phyloP scores from a whole-genome alignment of 2,113 vertebrate species.

The Clarias macrocephalus region DNA sequence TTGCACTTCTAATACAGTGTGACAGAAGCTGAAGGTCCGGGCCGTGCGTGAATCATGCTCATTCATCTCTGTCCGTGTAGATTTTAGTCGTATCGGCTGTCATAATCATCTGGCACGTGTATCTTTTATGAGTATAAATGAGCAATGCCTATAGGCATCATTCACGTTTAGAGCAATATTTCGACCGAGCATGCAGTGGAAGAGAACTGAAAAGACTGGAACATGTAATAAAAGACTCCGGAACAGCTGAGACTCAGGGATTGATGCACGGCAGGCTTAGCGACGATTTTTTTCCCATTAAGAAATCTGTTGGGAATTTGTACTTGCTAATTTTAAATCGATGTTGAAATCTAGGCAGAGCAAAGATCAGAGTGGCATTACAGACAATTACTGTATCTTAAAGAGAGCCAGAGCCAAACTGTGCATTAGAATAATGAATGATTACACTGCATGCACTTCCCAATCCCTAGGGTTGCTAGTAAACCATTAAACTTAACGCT shows the following conservation, averaged over 20 bases:
- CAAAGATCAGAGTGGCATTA: background rate
- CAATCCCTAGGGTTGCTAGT: background rate
- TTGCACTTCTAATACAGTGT: background rate
- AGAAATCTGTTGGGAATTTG: background rate
- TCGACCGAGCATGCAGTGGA: constrained; percentile 22
- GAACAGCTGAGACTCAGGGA: background rate
- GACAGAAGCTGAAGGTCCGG: constrained; percentile 28
- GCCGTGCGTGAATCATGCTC: background rate
- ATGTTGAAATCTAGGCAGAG: background rate
- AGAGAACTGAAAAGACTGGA: background rate
- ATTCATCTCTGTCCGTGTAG: constrained; percentile 2
- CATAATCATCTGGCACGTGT: constrained; percentile 30
- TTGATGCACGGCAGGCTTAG: background rate
- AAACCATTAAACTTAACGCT: background rate
- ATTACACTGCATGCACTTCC: background rate
- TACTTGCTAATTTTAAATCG: background rate
- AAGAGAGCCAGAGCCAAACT: background rate
- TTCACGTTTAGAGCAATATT: constrained; percentile 51
- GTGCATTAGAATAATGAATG: background rate
- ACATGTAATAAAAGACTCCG: background rate
- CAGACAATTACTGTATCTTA: background rate
- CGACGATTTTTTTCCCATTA: background rate
- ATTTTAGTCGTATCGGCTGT: constrained; percentile 30
- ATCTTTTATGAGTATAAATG: constrained; percentile 40
- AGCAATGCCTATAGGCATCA: constrained; percentile 18